Conservation (phyloP, 2,113 vertebrate genomes). For the Variabilichromis moorii region DNA sequence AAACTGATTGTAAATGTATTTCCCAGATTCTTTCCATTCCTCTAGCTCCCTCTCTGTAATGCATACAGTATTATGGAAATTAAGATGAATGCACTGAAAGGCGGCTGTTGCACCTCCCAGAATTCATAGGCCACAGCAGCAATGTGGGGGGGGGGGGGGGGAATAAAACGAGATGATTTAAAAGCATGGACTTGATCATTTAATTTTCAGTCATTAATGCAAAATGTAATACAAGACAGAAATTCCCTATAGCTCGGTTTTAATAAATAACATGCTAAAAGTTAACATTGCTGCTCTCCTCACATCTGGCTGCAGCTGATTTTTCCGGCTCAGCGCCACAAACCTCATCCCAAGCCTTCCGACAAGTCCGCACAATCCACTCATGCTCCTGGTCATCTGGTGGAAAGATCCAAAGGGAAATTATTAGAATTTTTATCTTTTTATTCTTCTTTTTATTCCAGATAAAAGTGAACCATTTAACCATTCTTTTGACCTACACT, state of each 20-base stretch:
- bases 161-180: not conserved
- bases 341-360: constrained; percentile 72
- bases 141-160: not conserved
- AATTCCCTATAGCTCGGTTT: not conserved
- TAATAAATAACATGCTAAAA: not conserved
- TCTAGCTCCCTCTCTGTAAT: not conserved
- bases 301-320: not conserved
- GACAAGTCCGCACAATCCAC: constrained; percentile 85
- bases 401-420: constrained; percentile 4
- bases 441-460: not conserved
- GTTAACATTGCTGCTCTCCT: not conserved
- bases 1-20: not conserved
- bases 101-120: not conserved
- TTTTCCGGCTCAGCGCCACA: not conserved
- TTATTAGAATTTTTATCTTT: not conserved
- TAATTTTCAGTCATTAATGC: not conserved
- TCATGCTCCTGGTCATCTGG: constrained; percentile 84
- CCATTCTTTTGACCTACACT: not conserved
- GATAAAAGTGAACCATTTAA: not conserved
- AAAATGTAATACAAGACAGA: not conserved
- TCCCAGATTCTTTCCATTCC: not conserved
- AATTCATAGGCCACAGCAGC: not conserved
- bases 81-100: not conserved
- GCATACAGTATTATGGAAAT: not conserved
- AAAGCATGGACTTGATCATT: not conserved